A percentile compares a stretch with the other conserved stretches of the same genome.
phyloP scores from a whole-genome alignment of 2,113 vertebrate genomes.

The Otus sunia region DNA sequence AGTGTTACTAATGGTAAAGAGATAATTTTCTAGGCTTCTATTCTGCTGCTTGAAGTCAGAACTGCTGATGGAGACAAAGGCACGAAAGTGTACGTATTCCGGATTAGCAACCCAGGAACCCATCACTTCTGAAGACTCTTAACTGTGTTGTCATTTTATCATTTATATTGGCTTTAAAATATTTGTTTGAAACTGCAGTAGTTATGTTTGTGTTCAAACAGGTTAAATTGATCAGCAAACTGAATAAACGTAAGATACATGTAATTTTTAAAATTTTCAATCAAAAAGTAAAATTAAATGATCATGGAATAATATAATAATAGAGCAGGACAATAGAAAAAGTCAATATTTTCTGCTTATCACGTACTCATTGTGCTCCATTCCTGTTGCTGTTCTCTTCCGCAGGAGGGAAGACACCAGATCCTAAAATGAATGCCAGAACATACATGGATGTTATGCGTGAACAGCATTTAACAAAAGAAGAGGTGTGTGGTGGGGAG shows the following conservation, averaged over 20 bases:
- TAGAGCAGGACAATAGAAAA: slow-evolving; percentile 77
- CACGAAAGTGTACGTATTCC: slow-evolving; percentile 99
- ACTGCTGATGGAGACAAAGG: slow-evolving; percentile 99
- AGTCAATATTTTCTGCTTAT: slow-evolving; percentile 59
- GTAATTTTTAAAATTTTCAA: slow-evolving; percentile 79
- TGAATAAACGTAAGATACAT: slow-evolving; percentile 84
- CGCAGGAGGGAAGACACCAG: slow-evolving; percentile 99
- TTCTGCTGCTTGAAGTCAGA: slow-evolving; percentile 99
- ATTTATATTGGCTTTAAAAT: slow-evolving; percentile 88
- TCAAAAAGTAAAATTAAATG: slow-evolving; percentile 78
- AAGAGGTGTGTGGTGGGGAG: slow-evolving; percentile 81
- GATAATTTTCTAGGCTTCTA: slow-evolving; percentile 99
- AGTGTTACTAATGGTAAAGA: slow-evolving; percentile 99
- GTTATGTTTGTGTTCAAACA: slow-evolving; percentile 86
- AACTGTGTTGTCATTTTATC: slow-evolving; percentile 89
- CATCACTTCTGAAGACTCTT: slow-evolving; percentile 98
- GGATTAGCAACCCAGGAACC: slow-evolving; percentile 99
- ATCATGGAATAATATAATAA: slow-evolving; percentile 76
- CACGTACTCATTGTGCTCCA: slow-evolving; percentile 77
- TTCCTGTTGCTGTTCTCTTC: slow-evolving; percentile 97
- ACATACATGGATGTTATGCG: slow-evolving; percentile 99
- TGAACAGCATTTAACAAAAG: slow-evolving; percentile 97
- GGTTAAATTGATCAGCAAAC: slow-evolving; percentile 87
- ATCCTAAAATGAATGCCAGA: slow-evolving; percentile 96
- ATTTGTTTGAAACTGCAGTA: slow-evolving; percentile 84